Base-by-base conservation (phyloP, 1,140 invertebrate genomes). In the Aradophagus sp. region DNA sequence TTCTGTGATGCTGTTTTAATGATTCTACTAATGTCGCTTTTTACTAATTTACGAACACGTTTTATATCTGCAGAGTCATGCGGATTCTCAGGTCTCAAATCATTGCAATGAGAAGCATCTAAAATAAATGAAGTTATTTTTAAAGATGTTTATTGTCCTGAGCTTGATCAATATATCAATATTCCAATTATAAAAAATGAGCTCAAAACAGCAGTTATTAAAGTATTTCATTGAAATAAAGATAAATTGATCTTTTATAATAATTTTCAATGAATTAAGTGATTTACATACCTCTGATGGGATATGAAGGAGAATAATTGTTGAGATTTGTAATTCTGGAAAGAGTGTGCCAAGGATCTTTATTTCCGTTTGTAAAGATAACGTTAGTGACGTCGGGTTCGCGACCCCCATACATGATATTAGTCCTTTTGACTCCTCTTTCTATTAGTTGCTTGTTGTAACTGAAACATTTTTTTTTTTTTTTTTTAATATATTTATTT, bases 291-390 rank as follows among this genome's bases (percentile, higher is more conserved):
- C 85, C 81, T 16, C 80, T 73, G 5, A 89, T 87, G 1, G 86
- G 75, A 29, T 87, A 86, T 7, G 89, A 88, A 0, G 88, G 88
- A 1, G 88, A 87, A 1, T 61, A 66, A n/a, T 84, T 75, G 19
- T 87, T 87, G 5, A 90, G 70, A 39, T 86, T 82, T 6, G 87
- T 75, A 2, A 88, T 77, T 26, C 90, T 85, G 3, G 90, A 91
- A 6, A 91, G 86, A 0, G 86, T 76, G 69, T 88, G 88, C 90
- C 90, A 92, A 0, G 90, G 91, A 77, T 92, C 90, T 3, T 90
- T 78, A 15, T 78, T 77, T 1, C 90, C 90, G 68, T 91, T 90
- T 52, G 88, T 88, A 74, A 90, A 90, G 35, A 90, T 88, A 1
- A 91, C 87, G 66, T 89, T 90, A 52, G 85, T 87, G 1, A 90